These are phyloP conservation scores for Vombatus ursinus DNA, from an alignment of 2,113 vertebrate species.

Conservation along the genomic window DNA sequence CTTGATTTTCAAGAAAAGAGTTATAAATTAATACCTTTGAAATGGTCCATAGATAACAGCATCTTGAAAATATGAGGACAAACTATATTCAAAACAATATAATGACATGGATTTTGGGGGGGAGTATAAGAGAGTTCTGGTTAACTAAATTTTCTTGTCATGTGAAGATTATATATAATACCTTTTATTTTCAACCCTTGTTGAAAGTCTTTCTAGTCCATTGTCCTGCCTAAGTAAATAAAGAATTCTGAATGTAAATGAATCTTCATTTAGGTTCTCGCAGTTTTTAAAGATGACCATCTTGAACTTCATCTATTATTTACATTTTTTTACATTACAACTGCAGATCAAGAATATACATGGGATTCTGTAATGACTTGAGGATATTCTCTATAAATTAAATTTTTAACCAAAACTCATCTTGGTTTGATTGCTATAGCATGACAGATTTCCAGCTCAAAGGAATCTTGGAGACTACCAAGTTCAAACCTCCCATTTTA, in stretches of 20 bases:
- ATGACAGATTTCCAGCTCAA: not conserved
- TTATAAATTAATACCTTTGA: not conserved
- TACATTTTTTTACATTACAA: not conserved
- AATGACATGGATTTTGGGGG: not conserved
- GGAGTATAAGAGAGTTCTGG: not conserved
- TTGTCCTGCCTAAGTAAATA: conserved; percentile 6
- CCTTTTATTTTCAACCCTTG: not conserved
- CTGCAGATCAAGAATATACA: not conserved
- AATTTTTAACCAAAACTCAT: not conserved
- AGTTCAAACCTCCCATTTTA: not conserved
- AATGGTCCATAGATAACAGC: not conserved
- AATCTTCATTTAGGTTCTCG: conserved; percentile 47
- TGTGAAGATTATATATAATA: not conserved
- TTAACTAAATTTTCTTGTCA: not conserved
- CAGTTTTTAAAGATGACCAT: conserved; percentile 33
- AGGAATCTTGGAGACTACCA: not conserved
- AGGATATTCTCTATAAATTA: not conserved
- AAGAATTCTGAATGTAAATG: conserved; percentile 40
- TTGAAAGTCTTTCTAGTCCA: conserved; percentile 38
- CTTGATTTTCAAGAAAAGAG: not conserved
- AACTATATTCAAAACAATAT: no score
- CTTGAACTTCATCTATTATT: not conserved
- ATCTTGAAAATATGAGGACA: no score
- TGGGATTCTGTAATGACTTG: not conserved
- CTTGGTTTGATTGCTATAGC: not conserved